Evolutionary conservation across 2,113 vertebrate genomes (phyloP), one percentile per base, ranked within the genome.

Genomic region (Phalacrocorax carbo): DNA sequence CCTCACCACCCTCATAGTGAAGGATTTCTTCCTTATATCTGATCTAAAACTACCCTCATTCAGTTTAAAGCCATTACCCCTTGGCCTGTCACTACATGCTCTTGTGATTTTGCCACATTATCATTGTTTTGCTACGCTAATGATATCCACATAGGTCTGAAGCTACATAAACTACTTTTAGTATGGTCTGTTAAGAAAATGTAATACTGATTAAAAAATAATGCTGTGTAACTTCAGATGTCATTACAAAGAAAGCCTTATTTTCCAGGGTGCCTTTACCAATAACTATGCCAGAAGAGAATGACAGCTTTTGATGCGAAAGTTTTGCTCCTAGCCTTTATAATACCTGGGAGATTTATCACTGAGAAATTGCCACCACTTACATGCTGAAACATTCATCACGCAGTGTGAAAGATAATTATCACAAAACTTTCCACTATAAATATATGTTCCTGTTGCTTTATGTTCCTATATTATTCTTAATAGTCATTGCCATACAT

Each of bases 321-420:
- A 91, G 76, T 44, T 95, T 96, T 94, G 76, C 94, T 96, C 46
- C 92, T 52, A 90, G 65, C 65, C 29, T 94, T 90, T 82, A 54
- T 25, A 92, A 71, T 17, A 90, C 66, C 44, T 38, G 23, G 29
- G 90, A 86, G 69, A 88, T 36, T 83, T 88, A 86, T 30, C 58
- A 80, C 66, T 19, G 42, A 80, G 77, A 72, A 95, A 96, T 51
- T 60, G 79, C 77, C 46, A 95, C 76, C 68, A 30, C 79, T 88
- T 89, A 60, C 22, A 81, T 23, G 60, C 52, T 27, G n/a, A 86
- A 90, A 64, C 62, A 66, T 94, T 82, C 68, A 87, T 79, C 91
- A 83, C 1, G 0, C 61, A 36, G 42, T 9, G 14, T 42, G 75
- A 80, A 91, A 93, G 76, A 94, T 62, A 90, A 94, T 92, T 72